Evolutionary conservation across 2,888 invertebrate genomes (phyloP).

Genomic region (Brachyopa scutellaris): DNA sequence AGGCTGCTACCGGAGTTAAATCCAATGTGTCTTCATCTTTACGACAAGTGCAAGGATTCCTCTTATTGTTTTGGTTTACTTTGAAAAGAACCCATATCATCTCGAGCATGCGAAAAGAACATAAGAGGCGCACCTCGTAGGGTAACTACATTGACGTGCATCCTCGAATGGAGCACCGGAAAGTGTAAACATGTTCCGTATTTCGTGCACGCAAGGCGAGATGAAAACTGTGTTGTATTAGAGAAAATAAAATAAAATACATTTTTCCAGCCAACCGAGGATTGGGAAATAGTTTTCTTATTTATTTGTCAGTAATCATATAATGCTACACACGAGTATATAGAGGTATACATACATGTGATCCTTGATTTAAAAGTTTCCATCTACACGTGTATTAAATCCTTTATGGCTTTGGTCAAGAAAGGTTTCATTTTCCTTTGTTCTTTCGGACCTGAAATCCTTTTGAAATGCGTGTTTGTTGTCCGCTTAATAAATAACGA

Average conservation of each 20-base stretch:
- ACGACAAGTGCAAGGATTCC: neutral
- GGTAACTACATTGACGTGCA: neutral
- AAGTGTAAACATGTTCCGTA: constrained; percentile 6
- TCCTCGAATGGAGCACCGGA: constrained; percentile 3
- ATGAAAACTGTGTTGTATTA: constrained; percentile 3
- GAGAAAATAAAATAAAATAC: neutral
- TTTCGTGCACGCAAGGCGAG: neutral
- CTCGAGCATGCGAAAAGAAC: neutral
- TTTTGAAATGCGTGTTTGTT: too few species aligned
- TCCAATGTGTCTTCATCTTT: constrained; percentile 5
- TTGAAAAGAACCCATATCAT: neutral
- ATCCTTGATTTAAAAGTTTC: too few species aligned
- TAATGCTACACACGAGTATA: too few species aligned
- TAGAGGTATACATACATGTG: too few species aligned
- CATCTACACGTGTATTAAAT: too few species aligned
- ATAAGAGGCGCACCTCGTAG: neutral
- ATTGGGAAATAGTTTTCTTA: too few species aligned
- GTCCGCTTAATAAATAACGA: too few species aligned
- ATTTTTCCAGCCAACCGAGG: too few species aligned
- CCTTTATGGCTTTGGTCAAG: too few species aligned
- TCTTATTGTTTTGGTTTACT: neutral
- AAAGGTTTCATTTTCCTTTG: too few species aligned
- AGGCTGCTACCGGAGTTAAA: neutral
- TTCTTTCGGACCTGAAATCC: too few species aligned
- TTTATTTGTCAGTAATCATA: too few species aligned